These are phyloP conservation scores for Microvelia longipes DNA, from an alignment of 1,140 invertebrate species.

Conservation along the genomic window DNA sequence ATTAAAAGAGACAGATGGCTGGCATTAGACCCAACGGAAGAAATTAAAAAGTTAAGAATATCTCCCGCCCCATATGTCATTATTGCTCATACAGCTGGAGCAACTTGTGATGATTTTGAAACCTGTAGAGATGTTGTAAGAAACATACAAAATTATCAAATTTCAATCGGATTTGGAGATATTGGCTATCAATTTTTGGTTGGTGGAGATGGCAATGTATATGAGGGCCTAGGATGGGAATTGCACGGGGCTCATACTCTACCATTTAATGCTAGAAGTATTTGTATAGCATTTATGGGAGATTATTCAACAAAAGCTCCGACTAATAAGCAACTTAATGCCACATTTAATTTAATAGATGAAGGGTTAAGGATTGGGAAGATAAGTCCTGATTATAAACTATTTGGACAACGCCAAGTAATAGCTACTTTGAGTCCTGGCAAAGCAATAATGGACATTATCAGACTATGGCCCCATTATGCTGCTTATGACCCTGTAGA, in stretches of 20 bases:
- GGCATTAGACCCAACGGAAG: neutral
- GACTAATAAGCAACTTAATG: constrained; percentile 18
- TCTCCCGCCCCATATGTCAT: neutral
- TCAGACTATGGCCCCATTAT: constrained; percentile 1
- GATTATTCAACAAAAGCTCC: constrained; percentile 31
- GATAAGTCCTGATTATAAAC: neutral
- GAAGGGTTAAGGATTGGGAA: neutral
- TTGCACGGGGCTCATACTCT: constrained; percentile 45
- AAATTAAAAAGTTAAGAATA: neutral
- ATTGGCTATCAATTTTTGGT: constrained; percentile 25
- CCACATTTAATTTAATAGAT: constrained; percentile 19
- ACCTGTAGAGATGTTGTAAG: neutral
- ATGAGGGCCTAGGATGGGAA: constrained; percentile 51
- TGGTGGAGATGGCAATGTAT: constrained; percentile 57
- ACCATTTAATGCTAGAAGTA: constrained; percentile 45
- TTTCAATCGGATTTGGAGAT: neutral
- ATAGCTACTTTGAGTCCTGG: neutral
- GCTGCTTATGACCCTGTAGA: neutral
- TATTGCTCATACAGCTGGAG: neutral
- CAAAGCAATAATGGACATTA: neutral
- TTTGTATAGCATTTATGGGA: constrained; percentile 47
- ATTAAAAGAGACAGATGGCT: neutral
- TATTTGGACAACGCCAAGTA: constrained; percentile 1
- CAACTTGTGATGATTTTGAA: neutral
- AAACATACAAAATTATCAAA: neutral